Evolutionary conservation across 2,888 invertebrate species (phyloP), one percentile per base, ranked within the genome.

Genomic region (Lasioglossum lativentre): DNA sequence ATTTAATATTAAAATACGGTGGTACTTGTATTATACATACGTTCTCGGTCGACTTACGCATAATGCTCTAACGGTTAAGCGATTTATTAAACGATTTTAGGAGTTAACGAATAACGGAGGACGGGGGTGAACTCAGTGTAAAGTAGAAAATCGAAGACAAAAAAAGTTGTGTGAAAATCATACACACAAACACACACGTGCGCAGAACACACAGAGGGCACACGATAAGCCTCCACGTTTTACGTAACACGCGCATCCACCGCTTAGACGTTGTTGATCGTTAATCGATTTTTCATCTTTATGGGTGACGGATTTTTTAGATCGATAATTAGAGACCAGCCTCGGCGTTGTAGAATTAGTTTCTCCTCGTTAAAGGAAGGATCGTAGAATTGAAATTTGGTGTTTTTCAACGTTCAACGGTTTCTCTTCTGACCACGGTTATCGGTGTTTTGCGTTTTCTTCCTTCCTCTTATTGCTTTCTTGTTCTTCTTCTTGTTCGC

Each of bases 11-110:
- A 89, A 70, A n/a, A n/a, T 56, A 86, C 81, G 79, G 84, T 86
- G 86, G 82, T 88, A 90, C 83, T 90, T 89, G 86, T 88, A 91
- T 75, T 87, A 89, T 87, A 80, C 86, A 87, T 83, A 86, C 86
- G 86, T 90, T 88, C 56, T 56, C 86, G 68, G 86, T 89, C 87
- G 88, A 80, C 84, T 90, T 87, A 85, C 75, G 88, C 88, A 89
- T 92, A 90, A 90, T 84, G 76, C 59, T 88, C 73, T 88, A 70
- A 83, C 81, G 75, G 75, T 19, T 89, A 85, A 87, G 83, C 16
- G 70, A 75, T 68, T 68, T 68, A 68, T 63, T 83, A 85, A 90
- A 82, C 79, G 30, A 47, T 90, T n/a, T 56, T 70, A 88, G 72
- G 78, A 14, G 78, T 75, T 80, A 81, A 72, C 45, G 78, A 30